Conservation (phyloP, 2,797 vertebrate species). For the Valencia hispanica region DNA sequence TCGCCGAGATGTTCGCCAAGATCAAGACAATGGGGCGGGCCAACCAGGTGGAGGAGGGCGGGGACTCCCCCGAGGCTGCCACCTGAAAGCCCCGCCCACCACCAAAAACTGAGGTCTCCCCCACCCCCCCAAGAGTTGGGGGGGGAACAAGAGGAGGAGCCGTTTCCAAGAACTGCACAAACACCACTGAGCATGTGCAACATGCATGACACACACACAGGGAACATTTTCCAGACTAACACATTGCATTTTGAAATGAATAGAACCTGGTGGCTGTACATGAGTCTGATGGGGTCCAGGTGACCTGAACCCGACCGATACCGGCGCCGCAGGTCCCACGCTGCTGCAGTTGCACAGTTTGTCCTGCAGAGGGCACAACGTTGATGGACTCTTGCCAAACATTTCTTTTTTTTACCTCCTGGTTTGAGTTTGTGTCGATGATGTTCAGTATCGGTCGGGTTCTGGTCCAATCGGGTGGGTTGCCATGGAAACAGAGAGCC, state of each 20-base stretch:
- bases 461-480: conserved; percentile 1
- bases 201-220: background rate
- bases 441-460: background rate
- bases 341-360: conserved; percentile 2
- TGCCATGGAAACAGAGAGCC: conserved; percentile 34
- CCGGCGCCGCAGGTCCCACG: no score
- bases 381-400: conserved; percentile 32
- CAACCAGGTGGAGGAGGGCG: conserved; percentile 87
- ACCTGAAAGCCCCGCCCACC: conserved; percentile 78
- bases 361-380: conserved; percentile 2
- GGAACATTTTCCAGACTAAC: no score
- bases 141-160: conserved; percentile 39
- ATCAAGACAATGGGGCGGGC: conserved; percentile 86
- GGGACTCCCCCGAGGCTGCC: conserved; percentile 74
- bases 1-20: conserved; percentile 78
- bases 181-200: conserved; percentile 10
- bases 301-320: conserved; percentile 1
- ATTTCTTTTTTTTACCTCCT: conserved; percentile 14
- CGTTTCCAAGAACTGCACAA: conserved; percentile 24
- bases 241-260: conserved; percentile 70
- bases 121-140: conserved; percentile 24
- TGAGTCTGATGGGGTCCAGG: conserved; percentile 1
- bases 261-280: conserved; percentile 42
- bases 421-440: conserved; percentile 1
- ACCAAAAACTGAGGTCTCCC: conserved; percentile 56